phyloP scores from a whole-genome alignment of 2,113 vertebrate species.

The Bambusicola thoracicus region DNA sequence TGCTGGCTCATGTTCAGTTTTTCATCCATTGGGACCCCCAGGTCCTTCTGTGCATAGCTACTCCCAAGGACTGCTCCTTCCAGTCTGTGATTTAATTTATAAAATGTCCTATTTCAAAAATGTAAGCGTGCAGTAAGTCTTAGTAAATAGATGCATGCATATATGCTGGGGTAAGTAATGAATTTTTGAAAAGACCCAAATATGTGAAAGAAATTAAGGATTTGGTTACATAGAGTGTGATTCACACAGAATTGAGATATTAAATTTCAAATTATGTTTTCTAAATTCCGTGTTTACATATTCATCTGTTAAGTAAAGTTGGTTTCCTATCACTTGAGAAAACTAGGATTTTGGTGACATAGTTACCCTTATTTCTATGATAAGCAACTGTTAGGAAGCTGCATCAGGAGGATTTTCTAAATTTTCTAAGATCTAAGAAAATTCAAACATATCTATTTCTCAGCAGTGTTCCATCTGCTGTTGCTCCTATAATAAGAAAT shows the following conservation, averaged over 20 bases:
- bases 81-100: too few relatives aligned
- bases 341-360: not conserved
- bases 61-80: too few relatives aligned
- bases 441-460: not conserved
- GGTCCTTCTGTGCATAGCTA: too few relatives aligned
- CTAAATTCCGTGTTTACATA: not conserved
- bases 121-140: not conserved
- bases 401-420: not conserved
- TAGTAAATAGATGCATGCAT: not conserved
- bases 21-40: too few relatives aligned
- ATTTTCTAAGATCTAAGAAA: not conserved
- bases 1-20: too few relatives aligned
- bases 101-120: not conserved
- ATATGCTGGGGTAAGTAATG: not conserved
- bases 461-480: not conserved
- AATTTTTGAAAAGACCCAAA: not conserved
- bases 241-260: not conserved
- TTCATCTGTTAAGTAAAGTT: not conserved
- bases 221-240: not conserved
- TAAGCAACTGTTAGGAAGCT: not conserved
- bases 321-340: not conserved
- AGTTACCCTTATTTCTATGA: not conserved
- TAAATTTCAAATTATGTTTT: not conserved
- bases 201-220: not conserved
- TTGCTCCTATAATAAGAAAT: not conserved